Evolutionary conservation across 2,797 vertebrate genomes (phyloP), one percentile per base, ranked within the genome.

Genomic region (Danio jaintianensis): DNA sequence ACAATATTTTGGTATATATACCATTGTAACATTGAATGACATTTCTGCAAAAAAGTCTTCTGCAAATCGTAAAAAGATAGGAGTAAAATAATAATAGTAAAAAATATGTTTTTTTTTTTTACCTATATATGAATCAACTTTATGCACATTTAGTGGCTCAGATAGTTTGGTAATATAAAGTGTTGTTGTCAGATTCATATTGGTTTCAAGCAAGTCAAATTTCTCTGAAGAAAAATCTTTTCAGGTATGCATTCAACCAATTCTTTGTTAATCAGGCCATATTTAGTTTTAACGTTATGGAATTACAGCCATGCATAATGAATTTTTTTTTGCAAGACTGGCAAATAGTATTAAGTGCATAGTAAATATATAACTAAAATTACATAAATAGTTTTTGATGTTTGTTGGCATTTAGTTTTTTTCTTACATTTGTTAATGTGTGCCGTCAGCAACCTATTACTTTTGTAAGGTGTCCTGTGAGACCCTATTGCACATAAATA

Each of bases 381-480:
- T 29, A 29, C 29, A 29, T 29, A 56, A 56, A 18, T 20, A 13
- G 38, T 40, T 55, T 55, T 9, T 7, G 5, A 15, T 70, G 67
- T 18, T 71, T 22, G n/a, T 53, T 38, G 12, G 38, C 18, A 12
- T 70, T 70, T 53, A 43, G 61, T 64, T 58, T 29, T 56, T 58
- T 61, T 40, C n/a, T n/a, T 9, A 16, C 40, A 12, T 11, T 43
- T 6, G 2, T 62, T 12, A 63, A 53, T 13, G 48, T 13, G 29
- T 18, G 48, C 2, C 5, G 0, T 53, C 36, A 70, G 18, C 36
- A 50, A 36, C 20, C 20, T 48, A 22, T 45, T 22, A 61, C 36
- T 15, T 63, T 75, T 9, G 11, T 4, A 63, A 53, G 11, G 11
- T 66, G 36, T 16, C n/a, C 1, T 20, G 15, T 50, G 9, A 52